Conservation (phyloP, 2,113 vertebrate genomes). For the Mustela nigripes region DNA sequence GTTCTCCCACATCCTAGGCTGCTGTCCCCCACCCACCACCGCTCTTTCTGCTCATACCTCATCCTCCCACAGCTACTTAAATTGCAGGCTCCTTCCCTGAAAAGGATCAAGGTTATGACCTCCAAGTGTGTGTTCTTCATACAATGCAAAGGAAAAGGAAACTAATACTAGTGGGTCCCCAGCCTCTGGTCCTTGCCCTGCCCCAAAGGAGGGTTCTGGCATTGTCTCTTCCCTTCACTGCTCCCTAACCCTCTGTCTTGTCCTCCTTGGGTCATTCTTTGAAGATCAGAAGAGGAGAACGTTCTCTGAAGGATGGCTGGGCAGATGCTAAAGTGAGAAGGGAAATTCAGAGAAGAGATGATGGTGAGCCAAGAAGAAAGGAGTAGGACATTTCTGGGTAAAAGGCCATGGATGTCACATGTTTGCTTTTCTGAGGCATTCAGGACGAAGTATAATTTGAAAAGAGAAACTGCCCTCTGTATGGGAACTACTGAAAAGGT, state of each 20-base stretch:
- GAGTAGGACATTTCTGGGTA: no score
- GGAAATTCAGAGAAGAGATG: not conserved
- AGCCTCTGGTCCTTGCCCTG: not conserved
- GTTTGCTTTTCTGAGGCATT: not conserved
- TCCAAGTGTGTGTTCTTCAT: not conserved
- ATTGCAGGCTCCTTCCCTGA: not conserved
- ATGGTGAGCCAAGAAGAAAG: not conserved
- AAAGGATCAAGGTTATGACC: not conserved
- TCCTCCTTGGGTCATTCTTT: not conserved
- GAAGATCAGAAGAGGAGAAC: not conserved
- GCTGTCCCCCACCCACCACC: not conserved
- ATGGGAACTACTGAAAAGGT: not conserved
- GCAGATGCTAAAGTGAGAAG: not conserved
- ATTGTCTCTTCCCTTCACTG: fast-evolving
- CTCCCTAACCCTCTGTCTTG: fast-evolving
- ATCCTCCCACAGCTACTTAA: not conserved
- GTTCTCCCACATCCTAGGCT: not conserved
- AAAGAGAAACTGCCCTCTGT: not conserved
- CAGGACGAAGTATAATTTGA: not conserved
- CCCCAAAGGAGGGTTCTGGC: not conserved
- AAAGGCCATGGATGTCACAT: fast-evolving
- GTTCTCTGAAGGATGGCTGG: not conserved
- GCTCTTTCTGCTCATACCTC: not conserved
- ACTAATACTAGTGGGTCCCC: not conserved
- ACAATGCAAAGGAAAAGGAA: not conserved